Percentiles rank a stretch among this genome's conserved stretches.
phyloP scores from a whole-genome alignment of 1,140 invertebrate species.

The Arctopsyche grandis region DNA sequence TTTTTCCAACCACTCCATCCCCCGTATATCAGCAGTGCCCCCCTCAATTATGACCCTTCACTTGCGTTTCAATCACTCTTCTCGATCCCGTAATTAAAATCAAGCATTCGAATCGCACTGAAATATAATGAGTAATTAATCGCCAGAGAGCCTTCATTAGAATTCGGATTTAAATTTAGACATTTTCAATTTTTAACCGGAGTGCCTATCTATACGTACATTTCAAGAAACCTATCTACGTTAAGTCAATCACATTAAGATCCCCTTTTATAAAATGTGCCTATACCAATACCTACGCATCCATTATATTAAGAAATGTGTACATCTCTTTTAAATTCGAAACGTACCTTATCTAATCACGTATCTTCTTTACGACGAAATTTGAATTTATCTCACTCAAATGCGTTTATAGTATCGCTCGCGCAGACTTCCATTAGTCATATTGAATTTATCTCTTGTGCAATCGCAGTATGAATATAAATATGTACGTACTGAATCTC shows the following conservation, averaged over 20 bases:
- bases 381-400: slow-evolving; percentile 22
- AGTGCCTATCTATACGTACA: no score
- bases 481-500: not conserved
- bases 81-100: not conserved
- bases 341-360: slow-evolving; percentile 20
- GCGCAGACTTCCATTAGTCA: slow-evolving; percentile 23
- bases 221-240: not conserved
- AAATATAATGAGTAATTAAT: not conserved
- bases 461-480: not conserved
- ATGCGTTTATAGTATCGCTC: slow-evolving; percentile 22
- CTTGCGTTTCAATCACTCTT: slow-evolving; percentile 11
- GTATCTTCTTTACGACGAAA: slow-evolving; percentile 29
- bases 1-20: not conserved
- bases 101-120: not conserved
- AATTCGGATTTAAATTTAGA: not conserved
- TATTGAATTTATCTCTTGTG: slow-evolving; percentile 16
- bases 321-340: slow-evolving; percentile 13
- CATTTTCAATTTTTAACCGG: not conserved
- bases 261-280: not conserved
- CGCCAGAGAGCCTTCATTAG: not conserved
- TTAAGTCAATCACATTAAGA: slow-evolving; percentile 25
- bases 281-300: not conserved
- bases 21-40: not conserved
- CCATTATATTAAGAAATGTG: slow-evolving; percentile 7
- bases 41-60: slow-evolving; percentile 18